These are phyloP conservation scores for Leptobrachium leishanense DNA, from an alignment of 2,113 vertebrate genomes.

Conservation along the genomic window DNA sequence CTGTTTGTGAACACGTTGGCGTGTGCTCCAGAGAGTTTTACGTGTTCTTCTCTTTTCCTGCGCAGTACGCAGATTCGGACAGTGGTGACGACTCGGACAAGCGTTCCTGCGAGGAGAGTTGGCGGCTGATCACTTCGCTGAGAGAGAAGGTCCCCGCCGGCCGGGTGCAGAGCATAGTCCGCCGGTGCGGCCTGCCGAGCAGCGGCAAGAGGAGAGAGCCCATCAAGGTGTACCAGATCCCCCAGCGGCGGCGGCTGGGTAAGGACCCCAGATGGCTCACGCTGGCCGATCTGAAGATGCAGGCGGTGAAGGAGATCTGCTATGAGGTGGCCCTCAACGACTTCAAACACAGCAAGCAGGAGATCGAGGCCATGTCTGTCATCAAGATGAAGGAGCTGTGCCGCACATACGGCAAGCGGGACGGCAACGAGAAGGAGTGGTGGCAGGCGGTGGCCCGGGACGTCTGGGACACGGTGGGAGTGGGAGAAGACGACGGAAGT, in stretches of 20 bases:
- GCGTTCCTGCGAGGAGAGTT: slow-evolving; percentile 87
- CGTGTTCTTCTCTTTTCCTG: no score
- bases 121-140: slow-evolving; percentile 83
- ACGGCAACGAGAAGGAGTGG: slow-evolving; percentile 72
- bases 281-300: slow-evolving; percentile 78
- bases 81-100: slow-evolving; percentile 87
- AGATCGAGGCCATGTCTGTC: slow-evolving; percentile 83
- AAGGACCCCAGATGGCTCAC: slow-evolving; percentile 79
- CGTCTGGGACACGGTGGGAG: slow-evolving; percentile 86
- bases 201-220: slow-evolving; percentile 83
- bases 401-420: slow-evolving; percentile 77
- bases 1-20: background rate
- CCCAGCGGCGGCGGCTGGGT: slow-evolving; percentile 76
- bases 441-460: slow-evolving; percentile 81
- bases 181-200: slow-evolving; percentile 83
- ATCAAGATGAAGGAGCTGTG: slow-evolving; percentile 87
- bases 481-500: slow-evolving; percentile 65
- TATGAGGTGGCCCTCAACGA: slow-evolving; percentile 86
- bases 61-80: slow-evolving; percentile 80
- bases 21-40: no score
- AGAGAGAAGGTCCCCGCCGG: slow-evolving; percentile 82
- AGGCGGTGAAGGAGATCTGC: slow-evolving; percentile 89
- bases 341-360: slow-evolving; percentile 80
- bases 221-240: slow-evolving; percentile 81
- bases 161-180: slow-evolving; percentile 83